Base-by-base conservation (phyloP, 2,113 vertebrate species). In the Tupaia tana region DNA sequence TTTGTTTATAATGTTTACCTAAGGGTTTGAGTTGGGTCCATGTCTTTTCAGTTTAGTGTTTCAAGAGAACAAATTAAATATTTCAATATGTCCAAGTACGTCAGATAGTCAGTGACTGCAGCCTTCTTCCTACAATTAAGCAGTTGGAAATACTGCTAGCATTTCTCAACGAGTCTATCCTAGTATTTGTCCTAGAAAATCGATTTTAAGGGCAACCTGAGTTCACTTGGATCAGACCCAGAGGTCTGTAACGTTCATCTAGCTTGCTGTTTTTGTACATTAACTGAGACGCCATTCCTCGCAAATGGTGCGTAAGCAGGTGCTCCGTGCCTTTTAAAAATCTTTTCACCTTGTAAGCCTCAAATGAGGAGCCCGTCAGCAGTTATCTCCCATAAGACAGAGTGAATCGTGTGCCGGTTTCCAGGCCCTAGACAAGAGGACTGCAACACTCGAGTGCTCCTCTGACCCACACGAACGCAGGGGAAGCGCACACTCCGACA, bases 181-280 rank as follows among this genome's bases (percentile, higher is more conserved):
- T 86, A 89, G 25, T 22, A 59, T 43, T 75, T 91, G 43, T n/a
- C 24, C 81, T 69, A 95, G 16, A 95, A 93, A 96, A 82, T 86
- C 56, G 20, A 91, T 67, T 95, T 91, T 79, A 86, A 95, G 27
- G 80, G 52, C 52, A 95, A 86, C 34, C 31, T 64, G n/a, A 93
- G 56, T 66, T 94, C 71, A 93, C 52, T 67, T 86, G 81, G 59
- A 85, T 87, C 34, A 92, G 61, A 82, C 24, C 77, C 90, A 92
- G 69, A 79, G 22, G n/a, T 69, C n/a, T 93, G 89, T 58, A 81
- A 22, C 85, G 31, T 78, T 54, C 73, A 84, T 20, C 2, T 22
- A 56, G 64, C 54, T 75, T 80, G 56, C 19, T 93, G 54, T 79
- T 93, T 74, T 74, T 52, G 75, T 22, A 77, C 74, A 71, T 75